phyloP scores from a whole-genome alignment of 2,113 vertebrate genomes.

The Morone saxatilis region DNA sequence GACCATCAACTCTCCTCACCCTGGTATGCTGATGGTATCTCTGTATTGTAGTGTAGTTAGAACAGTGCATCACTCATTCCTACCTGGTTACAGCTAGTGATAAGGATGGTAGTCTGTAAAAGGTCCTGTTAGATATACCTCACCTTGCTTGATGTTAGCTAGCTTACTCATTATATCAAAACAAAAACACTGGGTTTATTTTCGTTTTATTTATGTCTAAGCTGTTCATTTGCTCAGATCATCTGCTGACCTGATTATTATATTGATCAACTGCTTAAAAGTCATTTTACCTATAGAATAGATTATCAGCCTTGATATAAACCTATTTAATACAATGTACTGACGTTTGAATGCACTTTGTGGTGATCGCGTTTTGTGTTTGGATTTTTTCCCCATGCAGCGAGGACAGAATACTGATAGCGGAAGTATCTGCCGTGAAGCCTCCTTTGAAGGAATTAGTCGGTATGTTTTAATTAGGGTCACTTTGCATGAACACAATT shows the following conservation, averaged over 20 bases:
- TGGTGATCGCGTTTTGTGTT: constrained; percentile 9
- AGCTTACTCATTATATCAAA: neutral
- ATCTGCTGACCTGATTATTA: neutral
- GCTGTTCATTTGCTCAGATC: no score
- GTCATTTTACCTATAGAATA: neutral
- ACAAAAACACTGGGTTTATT: neutral
- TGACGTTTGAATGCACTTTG: constrained; percentile 15
- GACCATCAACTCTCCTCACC: constrained; percentile 88
- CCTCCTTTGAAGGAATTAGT: constrained; percentile 95
- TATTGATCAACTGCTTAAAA: neutral
- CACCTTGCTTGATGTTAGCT: neutral
- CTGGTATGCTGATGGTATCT: constrained; percentile 82
- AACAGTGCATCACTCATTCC: constrained; percentile 2
- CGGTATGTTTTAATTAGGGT: constrained; percentile 86
- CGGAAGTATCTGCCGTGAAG: constrained; percentile 89
- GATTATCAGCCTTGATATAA: neutral
- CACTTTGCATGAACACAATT: constrained; percentile 61
- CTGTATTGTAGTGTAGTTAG: no score
- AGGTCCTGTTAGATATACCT: neutral
- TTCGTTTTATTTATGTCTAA: neutral
- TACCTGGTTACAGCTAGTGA: neutral
- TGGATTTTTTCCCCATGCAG: constrained; percentile 73
- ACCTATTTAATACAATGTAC: neutral
- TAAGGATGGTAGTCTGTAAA: neutral
- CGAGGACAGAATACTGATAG: constrained; percentile 94